Conservation (phyloP, 1,140 invertebrate genomes). For the Aphelenchoides besseyi region DNA sequence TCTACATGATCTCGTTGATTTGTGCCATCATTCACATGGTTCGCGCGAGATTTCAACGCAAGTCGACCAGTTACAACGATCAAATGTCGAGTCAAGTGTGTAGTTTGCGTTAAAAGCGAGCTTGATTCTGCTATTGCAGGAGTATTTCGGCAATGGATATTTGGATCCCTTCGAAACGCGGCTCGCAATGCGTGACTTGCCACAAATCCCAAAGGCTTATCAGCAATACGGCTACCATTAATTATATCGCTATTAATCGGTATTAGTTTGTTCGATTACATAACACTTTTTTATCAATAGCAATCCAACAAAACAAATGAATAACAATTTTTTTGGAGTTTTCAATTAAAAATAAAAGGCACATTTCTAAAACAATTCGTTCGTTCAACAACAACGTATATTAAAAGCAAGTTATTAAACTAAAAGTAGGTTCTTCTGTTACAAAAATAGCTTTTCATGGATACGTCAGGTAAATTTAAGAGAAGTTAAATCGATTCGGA, state of each 20-base stretch:
- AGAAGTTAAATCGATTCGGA: conserved; percentile 33
- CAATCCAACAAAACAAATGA: neutral
- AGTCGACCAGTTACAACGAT: neutral
- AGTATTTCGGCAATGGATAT: neutral
- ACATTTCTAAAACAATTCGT: too few relatives aligned
- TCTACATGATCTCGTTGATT: conserved; percentile 29
- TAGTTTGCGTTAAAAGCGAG: too few relatives aligned
- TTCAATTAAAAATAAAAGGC: neutral
- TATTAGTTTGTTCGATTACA: too few relatives aligned
- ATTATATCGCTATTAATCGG: too few relatives aligned
- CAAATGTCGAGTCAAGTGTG: too few relatives aligned
- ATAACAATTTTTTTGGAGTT: neutral
- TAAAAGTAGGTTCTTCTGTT: neutral
- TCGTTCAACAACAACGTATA: neutral
- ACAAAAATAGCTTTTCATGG: conserved; percentile 3
- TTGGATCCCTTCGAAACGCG: conserved; percentile 33
- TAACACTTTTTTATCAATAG: too few relatives aligned
- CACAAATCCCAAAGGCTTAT: conserved; percentile 23
- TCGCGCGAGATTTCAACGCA: neutral
- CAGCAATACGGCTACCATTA: neutral
- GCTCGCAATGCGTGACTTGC: conserved; percentile 41
- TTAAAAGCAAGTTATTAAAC: neutral
- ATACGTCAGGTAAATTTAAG: conserved; percentile 18
- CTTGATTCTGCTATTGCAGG: neutral
- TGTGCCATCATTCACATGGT: conserved; percentile 39